These are phyloP conservation scores for Trachemys scripta DNA, from an alignment of 2,113 vertebrate species.

Conservation along the genomic window DNA sequence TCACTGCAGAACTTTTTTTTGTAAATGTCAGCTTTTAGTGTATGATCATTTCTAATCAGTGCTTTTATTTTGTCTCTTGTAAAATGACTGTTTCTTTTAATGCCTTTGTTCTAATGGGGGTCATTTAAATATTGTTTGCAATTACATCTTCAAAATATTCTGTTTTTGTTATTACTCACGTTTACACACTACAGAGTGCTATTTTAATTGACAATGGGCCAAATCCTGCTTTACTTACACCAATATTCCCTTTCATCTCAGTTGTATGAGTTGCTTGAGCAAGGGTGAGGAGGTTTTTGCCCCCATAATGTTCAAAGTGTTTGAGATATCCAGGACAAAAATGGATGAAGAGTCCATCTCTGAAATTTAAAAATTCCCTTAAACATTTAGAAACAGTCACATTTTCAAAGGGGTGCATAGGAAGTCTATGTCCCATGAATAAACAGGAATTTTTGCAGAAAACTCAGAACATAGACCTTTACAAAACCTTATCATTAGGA, in stretches of 20 bases:
- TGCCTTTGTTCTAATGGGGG: not conserved
- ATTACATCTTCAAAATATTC: conserved; percentile 27
- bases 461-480: not conserved
- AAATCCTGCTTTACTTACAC: not conserved
- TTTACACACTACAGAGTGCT: not conserved
- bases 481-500: not conserved
- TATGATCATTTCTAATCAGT: not conserved
- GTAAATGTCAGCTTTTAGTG: not conserved
- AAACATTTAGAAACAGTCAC: not conserved
- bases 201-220: not conserved
- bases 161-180: not conserved
- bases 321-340: not conserved
- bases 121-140: conserved; percentile 24
- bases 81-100: conserved; percentile 28
- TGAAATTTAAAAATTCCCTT: not conserved
- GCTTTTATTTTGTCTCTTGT: conserved; percentile 20
- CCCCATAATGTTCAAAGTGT: not conserved
- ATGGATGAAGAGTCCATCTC: not conserved
- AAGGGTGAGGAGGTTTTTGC: not conserved
- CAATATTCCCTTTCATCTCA: not conserved
- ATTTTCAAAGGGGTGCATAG: not conserved
- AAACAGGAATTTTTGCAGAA: accelerated
- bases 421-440: not conserved
- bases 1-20: not conserved
- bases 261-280: not conserved